These are phyloP conservation scores for Notothenia rossii DNA, from an alignment of 2,113 vertebrate genomes.

Conservation along the genomic window DNA sequence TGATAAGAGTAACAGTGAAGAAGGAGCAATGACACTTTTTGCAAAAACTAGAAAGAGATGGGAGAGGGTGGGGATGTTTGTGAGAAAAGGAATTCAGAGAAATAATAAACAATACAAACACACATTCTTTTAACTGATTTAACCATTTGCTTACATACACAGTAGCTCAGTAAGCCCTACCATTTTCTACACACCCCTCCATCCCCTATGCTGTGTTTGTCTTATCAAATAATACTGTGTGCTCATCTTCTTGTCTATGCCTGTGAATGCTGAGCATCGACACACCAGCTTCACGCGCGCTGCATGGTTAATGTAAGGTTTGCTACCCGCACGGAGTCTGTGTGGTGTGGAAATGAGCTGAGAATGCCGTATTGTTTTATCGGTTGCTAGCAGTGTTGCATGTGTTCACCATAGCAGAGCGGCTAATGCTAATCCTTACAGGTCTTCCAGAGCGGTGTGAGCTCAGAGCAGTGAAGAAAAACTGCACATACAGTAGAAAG, in stretches of 20 bases:
- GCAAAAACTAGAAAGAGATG: constrained; percentile 70
- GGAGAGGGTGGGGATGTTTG: constrained; percentile 21
- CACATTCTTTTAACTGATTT: constrained; percentile 49
- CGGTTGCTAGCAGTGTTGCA: constrained; percentile 65
- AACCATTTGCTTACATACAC: constrained; percentile 53
- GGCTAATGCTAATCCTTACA: constrained; percentile 71
- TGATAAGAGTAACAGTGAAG: constrained; percentile 83
- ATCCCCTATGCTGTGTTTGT: constrained; percentile 59
- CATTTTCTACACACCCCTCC: constrained; percentile 70
- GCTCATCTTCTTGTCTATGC: constrained; percentile 53
- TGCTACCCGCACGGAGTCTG: constrained; percentile 14
- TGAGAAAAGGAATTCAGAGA: constrained; percentile 11
- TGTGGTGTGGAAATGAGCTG: constrained; percentile 14
- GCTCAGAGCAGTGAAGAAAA: constrained; percentile 26
- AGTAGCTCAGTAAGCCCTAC: constrained; percentile 71
- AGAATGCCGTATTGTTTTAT: constrained; percentile 69
- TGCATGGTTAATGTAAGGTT: constrained; percentile 37
- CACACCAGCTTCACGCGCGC: constrained; percentile 7
- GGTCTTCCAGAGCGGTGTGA: constrained; percentile 46
- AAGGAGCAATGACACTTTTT: constrained; percentile 81
- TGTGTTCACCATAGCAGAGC: constrained; percentile 63
- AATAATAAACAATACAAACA: constrained; percentile 62
- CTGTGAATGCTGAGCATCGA: constrained; percentile 25
- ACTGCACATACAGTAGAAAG: constrained; percentile 11
- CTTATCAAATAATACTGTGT: constrained; percentile 61